Evolutionary conservation across 2,113 vertebrate genomes (phyloP).

Genomic region (Circaetus gallicus): DNA sequence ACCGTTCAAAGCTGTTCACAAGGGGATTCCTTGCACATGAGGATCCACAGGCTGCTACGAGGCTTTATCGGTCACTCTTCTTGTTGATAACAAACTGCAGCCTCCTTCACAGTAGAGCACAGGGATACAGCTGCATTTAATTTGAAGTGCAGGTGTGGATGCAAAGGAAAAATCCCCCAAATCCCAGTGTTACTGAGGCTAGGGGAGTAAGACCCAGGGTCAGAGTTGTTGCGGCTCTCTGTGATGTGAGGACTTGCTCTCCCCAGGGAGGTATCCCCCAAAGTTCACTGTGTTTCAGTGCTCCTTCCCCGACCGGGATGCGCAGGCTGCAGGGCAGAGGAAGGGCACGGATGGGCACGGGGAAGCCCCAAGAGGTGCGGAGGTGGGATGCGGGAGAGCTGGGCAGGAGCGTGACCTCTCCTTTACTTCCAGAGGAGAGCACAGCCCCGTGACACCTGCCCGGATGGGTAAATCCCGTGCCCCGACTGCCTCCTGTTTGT

Average conservation of each 20-base stretch:
- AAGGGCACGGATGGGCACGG: rapidly evolving
- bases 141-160: not conserved
- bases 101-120: not conserved
- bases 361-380: not conserved
- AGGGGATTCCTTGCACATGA: not conserved
- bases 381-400: not conserved
- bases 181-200: rapidly evolving
- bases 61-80: not conserved
- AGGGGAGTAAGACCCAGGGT: too few relatives aligned
- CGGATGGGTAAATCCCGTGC: not conserved
- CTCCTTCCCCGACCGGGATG: rapidly evolving
- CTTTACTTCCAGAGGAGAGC: not conserved
- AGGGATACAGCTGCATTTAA: not conserved
- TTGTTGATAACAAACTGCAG: not conserved
- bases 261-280: not conserved
- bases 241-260: not conserved
- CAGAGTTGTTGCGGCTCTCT: not conserved
- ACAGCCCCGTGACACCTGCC: not conserved
- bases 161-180: not conserved
- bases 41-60: not conserved
- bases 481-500: not conserved
- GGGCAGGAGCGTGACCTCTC: not conserved
- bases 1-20: not conserved
- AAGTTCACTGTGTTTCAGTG: rapidly evolving
- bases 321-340: not conserved